Conservation (phyloP, 1,140 invertebrate species). For the Prorops nasuta region DNA sequence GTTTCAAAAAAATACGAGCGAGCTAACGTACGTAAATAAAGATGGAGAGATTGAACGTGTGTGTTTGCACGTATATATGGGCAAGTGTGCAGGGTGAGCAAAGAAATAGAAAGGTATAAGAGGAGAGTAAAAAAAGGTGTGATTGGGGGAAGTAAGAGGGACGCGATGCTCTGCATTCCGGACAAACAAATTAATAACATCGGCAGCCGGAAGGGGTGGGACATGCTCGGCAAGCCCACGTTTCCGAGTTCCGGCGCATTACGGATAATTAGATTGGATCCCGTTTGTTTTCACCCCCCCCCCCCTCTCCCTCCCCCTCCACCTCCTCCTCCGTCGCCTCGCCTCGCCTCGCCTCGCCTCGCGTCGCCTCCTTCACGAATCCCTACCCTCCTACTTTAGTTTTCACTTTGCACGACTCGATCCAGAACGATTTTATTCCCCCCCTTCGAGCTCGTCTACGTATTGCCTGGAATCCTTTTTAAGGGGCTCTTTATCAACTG, state of each 20-base stretch:
- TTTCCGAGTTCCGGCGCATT: constrained; percentile 44
- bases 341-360: no score
- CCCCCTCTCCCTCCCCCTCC: constrained; percentile 1
- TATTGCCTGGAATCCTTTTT: no score
- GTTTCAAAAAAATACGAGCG: no score
- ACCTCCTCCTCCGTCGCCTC: constrained; percentile 5
- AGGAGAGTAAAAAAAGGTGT: not conserved
- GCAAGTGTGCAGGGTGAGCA: not conserved
- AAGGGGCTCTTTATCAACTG: no score
- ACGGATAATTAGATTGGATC: constrained; percentile 45
- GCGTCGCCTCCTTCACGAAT: no score
- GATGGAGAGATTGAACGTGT: no score
- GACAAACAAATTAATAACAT: constrained; percentile 40
- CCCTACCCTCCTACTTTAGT: no score
- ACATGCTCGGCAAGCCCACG: constrained; percentile 29
- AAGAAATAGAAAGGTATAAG: no score
- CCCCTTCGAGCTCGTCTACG: no score
- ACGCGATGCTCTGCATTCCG: constrained; percentile 14
- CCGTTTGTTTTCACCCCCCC: constrained; percentile 22
- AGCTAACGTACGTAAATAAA: no score
- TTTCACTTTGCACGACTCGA: not conserved
- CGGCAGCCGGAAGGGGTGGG: constrained; percentile 29
- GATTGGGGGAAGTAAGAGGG: constrained; percentile 1
- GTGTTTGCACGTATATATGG: no score
- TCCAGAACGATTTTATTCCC: constrained; percentile 8